A percentile compares a stretch with the other conserved stretches of the same genome.
Conservation (phyloP, 2,113 vertebrate genomes). For the Paradisaea rubra region DNA sequence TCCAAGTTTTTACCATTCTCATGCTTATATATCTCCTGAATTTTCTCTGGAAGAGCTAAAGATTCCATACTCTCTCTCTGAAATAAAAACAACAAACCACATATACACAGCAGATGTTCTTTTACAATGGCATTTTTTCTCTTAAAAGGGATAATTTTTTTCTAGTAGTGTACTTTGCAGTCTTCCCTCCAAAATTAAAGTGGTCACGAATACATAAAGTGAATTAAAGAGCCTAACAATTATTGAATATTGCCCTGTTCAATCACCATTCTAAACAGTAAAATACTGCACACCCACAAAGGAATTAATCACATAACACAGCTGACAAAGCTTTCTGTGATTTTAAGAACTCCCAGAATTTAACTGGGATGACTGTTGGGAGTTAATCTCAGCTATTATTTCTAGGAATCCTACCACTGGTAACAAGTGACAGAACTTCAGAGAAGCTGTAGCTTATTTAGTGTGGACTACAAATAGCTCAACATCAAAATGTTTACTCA, state of each 20-base stretch:
- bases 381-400: background rate
- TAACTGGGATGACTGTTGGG: background rate
- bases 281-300: background rate
- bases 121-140: background rate
- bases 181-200: background rate
- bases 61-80: slow-evolving; percentile 79
- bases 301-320: background rate
- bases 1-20: slow-evolving; percentile 50
- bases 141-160: background rate
- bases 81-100: background rate
- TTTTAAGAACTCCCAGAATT: background rate
- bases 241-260: background rate
- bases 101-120: background rate
- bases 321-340: background rate
- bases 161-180: background rate
- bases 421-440: background rate
- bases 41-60: slow-evolving; percentile 68
- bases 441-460: background rate
- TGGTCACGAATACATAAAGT: background rate
- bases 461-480: background rate
- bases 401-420: background rate
- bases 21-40: slow-evolving; percentile 76
- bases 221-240: background rate
- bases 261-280: background rate
- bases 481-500: background rate